phyloP scores from a whole-genome alignment of 2,797 vertebrate genomes.

The Trachurus trachurus region DNA sequence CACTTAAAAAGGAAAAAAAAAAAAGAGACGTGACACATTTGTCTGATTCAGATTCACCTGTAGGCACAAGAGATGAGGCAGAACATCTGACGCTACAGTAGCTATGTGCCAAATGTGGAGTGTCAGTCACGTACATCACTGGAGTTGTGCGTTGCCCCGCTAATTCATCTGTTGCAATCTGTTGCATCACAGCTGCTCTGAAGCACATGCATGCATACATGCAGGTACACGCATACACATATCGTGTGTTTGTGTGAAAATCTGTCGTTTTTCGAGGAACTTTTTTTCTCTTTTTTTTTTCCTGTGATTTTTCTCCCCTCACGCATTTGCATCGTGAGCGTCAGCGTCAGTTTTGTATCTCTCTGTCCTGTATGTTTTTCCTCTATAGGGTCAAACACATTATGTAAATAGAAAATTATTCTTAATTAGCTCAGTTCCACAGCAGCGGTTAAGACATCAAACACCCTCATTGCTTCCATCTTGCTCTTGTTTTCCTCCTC shows the following conservation, averaged over 20 bases:
- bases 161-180: slow-evolving; percentile 63
- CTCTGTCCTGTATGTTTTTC: not conserved
- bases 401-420: not conserved
- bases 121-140: slow-evolving; percentile 46
- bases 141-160: slow-evolving; percentile 24
- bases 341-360: not conserved
- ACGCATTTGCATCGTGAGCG: too few species aligned
- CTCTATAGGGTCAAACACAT: not conserved
- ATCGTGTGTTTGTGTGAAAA: slow-evolving; percentile 5
- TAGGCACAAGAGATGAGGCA: slow-evolving; percentile 21
- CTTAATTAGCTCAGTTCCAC: slow-evolving; percentile 90
- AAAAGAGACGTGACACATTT: not conserved
- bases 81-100: slow-evolving; percentile 18
- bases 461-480: slow-evolving; percentile 61
- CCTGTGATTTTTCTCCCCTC: not conserved
- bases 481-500: slow-evolving; percentile 23
- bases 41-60: slow-evolving; percentile 27
- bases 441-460: slow-evolving; percentile 91
- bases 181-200: slow-evolving; percentile 72
- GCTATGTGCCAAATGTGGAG: slow-evolving; percentile 16
- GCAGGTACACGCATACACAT: slow-evolving; percentile 21
- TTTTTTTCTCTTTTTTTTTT: slow-evolving; percentile 10
- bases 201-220: slow-evolving; percentile 29
- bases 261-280: slow-evolving; percentile 28
- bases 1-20: not conserved